Evolutionary conservation across 2,797 vertebrate species (phyloP).

Genomic region (Onychomys leucogaster): DNA sequence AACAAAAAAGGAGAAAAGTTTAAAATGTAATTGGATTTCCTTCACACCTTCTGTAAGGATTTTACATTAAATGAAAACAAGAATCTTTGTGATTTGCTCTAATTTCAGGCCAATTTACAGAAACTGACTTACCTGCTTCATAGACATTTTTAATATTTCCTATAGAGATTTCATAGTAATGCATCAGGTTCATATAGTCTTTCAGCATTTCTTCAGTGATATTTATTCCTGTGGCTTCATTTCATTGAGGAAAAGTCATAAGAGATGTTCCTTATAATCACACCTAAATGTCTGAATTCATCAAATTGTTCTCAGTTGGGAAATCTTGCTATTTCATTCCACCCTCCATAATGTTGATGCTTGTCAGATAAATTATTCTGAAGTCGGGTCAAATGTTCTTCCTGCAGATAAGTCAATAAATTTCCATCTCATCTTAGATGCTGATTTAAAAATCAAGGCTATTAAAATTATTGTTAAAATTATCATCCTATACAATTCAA

Average conservation of each 20-base stretch:
- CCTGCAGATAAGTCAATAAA: not conserved
- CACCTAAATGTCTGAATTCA: not conserved
- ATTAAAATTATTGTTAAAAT: not conserved
- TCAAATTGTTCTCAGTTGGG: not conserved
- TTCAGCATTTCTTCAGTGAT: not conserved
- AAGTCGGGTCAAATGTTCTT: not conserved
- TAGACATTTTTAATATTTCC: not conserved
- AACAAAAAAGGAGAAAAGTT: not conserved
- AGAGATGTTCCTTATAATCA: not conserved
- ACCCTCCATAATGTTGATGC: not conserved
- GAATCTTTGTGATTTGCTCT: too few species aligned
- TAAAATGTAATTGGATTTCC: not conserved
- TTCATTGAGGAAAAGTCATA: not conserved
- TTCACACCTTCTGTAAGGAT: not conserved
- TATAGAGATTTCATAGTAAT: not conserved
- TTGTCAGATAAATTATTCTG: not conserved
- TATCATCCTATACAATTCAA: not conserved
- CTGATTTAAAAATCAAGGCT: not conserved
- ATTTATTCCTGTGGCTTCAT: not conserved
- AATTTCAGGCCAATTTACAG: not conserved
- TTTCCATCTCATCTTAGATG: not conserved
- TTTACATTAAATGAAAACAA: not conserved
- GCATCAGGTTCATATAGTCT: not conserved
- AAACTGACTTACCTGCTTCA: not conserved
- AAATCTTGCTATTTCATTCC: too few species aligned